Base-by-base conservation (phyloP, 2,113 vertebrate genomes). In the Oceanites oceanicus region DNA sequence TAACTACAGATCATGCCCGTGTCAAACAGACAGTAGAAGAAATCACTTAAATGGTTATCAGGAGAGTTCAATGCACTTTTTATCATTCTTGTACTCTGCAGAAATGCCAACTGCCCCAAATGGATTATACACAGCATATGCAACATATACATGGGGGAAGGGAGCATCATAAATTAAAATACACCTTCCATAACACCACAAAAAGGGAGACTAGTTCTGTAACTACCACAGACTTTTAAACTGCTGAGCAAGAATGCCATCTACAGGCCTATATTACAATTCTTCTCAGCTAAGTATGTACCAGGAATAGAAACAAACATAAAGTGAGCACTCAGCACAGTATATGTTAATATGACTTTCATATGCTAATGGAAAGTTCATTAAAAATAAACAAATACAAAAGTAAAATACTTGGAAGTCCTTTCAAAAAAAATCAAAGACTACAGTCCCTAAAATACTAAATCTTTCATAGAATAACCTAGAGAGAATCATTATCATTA, bases 301-400 rank as follows among this genome's bases (percentile, higher is more conserved):
- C 49, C 50, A n/a, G 70, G n/a, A 70, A 19, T 1, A 36, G 34
- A 84, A 96, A 40, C 15, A 67, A 76, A 58, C 4, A 45, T 10
- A 4, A 81, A 92, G 74, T 34, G 62, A 91, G 59, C 11, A 53
- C 67, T 93, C 92, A 70, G 91, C 88, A 66, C 29, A 11, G 71
- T 2, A 9, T 44, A 71, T 74, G 78, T 77, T 94, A 92, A 95
- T 74, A 11, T 2, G 52, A 42, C 75, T 96, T 97, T 89, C 85
- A 50, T 88, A 66, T 87, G 59, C 53, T 94, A 92, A 95, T 74
- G 47, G 59, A 6, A 65, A 86, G 85, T 61, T 94, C 76, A 96
- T 87, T 96, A 93, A 96, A 97, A 95, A 90, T 95, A 96, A 97
- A 88, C 83, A 97, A 93, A 96, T 76, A 93, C 27, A 81, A 77